These are phyloP conservation scores for Deilephila porcellus DNA, from an alignment of 2,888 invertebrate species.

Conservation along the genomic window DNA sequence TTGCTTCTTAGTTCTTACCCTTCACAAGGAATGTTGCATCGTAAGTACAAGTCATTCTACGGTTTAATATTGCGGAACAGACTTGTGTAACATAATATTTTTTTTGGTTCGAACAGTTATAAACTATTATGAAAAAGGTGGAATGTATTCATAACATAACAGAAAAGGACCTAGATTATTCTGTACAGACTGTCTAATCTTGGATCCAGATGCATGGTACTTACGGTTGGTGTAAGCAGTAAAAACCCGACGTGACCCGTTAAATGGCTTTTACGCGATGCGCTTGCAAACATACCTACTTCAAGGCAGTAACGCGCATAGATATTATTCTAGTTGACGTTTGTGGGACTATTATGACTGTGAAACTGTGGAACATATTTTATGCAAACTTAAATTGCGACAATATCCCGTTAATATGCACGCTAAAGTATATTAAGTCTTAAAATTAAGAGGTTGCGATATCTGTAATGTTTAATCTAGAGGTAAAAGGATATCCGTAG, in stretches of 20 bases:
- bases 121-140: too few species aligned
- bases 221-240: background rate
- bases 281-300: slow-evolving; percentile 1
- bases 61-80: too few species aligned
- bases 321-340: background rate
- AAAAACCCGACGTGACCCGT: slow-evolving; percentile 1
- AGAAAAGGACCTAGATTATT: too few species aligned
- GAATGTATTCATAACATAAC: too few species aligned
- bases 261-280: slow-evolving; percentile 21
- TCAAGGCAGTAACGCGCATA: background rate
- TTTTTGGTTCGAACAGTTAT: too few species aligned
- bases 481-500: background rate
- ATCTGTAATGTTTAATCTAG: background rate
- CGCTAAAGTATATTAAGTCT: background rate
- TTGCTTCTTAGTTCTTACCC: too few species aligned
- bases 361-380: background rate
- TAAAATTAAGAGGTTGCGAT: background rate
- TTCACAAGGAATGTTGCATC: too few species aligned
- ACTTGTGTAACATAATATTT: too few species aligned
- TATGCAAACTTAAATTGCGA: background rate
- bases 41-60: too few species aligned
- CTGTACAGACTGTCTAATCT: too few species aligned
- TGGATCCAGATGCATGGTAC: background rate
- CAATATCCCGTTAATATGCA: background rate
- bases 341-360: background rate